Evolutionary conservation across 1,140 invertebrate species (phyloP).

Genomic region (Micrasema longulum): DNA sequence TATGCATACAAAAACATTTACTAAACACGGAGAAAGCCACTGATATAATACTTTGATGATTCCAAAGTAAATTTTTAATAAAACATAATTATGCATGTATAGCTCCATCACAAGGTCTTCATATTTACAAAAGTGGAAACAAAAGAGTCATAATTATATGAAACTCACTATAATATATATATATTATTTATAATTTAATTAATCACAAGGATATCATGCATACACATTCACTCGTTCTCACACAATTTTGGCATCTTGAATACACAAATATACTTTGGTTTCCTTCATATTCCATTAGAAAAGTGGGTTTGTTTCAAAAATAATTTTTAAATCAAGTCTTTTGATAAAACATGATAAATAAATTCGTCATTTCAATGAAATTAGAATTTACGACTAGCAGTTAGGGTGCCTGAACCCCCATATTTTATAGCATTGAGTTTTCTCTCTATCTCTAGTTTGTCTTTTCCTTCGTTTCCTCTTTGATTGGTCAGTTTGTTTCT

Average conservation of each 20-base stretch:
- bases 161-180: conserved; percentile 45
- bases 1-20: no score
- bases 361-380: conserved; percentile 48
- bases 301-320: conserved; percentile 53
- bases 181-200: conserved; percentile 47
- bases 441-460: conserved; percentile 60
- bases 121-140: conserved; percentile 52
- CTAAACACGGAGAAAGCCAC: conserved; percentile 51
- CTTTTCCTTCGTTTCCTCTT: conserved; percentile 75
- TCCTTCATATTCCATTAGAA: conserved; percentile 51
- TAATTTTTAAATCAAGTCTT: conserved; percentile 54
- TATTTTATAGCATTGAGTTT: conserved; percentile 30
- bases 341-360: conserved; percentile 45
- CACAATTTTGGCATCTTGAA: conserved; percentile 55
- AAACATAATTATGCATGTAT: conserved; percentile 20
- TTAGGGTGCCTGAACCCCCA: conserved; percentile 36
- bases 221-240: conserved; percentile 52
- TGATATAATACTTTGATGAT: conserved; percentile 42
- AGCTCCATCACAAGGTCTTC: conserved; percentile 50
- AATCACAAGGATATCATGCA: conserved; percentile 52
- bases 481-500: conserved; percentile 76
- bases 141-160: conserved; percentile 47
- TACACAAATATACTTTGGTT: conserved; percentile 56
- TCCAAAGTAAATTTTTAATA: conserved; percentile 30
- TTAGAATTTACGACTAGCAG: conserved; percentile 52